These are phyloP conservation scores for Carabus problematicus DNA, from an alignment of 2,888 invertebrate genomes.

Conservation along the genomic window DNA sequence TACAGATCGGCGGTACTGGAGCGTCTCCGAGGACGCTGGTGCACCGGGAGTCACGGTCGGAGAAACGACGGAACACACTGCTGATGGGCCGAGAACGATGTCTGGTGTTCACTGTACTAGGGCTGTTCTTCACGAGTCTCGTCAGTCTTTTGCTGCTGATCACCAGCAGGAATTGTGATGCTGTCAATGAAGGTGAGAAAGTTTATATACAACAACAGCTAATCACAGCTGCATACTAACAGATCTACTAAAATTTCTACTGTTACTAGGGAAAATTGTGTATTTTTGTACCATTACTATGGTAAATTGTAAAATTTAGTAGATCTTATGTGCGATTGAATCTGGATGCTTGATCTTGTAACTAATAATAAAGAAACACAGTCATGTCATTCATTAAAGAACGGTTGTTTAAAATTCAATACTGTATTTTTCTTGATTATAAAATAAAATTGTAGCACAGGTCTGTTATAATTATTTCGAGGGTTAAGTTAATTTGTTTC, in stretches of 20 bases:
- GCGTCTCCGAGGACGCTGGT: conserved; percentile 18
- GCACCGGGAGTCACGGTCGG: conserved; percentile 6
- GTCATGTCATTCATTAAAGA: no score
- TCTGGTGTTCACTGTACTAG: conserved; percentile 23
- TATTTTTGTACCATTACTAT: no score
- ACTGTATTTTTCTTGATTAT: background rate
- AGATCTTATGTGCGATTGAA: no score
- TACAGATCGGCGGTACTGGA: conserved; percentile 15
- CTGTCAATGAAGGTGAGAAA: background rate
- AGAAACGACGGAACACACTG: background rate
- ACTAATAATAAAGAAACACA: no score
- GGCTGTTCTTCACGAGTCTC: conserved; percentile 25
- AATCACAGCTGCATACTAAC: no score
- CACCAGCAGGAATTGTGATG: conserved; percentile 26
- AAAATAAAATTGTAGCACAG: background rate
- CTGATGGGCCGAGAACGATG: conserved; percentile 12
- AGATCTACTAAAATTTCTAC: no score
- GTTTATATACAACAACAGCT: no score
- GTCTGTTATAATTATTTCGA: background rate
- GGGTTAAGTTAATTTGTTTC: background rate
- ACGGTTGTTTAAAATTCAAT: background rate
- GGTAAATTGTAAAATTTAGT: no score
- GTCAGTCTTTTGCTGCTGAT: conserved; percentile 32
- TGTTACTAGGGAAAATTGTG: no score
- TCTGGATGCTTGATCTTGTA: no score